Conservation (phyloP, 2,113 vertebrate genomes). For the Tonatia bakeri region DNA sequence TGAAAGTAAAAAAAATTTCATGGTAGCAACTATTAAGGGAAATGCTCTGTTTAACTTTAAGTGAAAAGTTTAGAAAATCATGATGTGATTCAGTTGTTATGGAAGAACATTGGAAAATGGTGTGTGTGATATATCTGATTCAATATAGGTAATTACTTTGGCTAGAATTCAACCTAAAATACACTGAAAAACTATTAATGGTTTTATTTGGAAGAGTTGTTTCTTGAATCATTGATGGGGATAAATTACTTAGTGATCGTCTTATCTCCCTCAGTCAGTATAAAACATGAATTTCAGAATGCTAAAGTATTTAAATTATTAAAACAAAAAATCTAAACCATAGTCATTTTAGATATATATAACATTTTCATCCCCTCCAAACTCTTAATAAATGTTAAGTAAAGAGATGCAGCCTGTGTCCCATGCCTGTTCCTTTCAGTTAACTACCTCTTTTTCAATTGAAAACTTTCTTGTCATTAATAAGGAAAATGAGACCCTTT, state of each 20-base stretch:
- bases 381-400: background rate
- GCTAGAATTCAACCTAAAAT: background rate
- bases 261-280: background rate
- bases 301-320: background rate
- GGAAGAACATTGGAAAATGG: background rate
- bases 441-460: background rate
- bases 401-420: background rate
- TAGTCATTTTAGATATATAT: background rate
- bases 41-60: background rate
- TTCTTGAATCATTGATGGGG: background rate
- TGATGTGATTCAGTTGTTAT: background rate
- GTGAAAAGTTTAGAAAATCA: background rate
- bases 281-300: background rate
- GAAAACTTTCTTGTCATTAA: background rate
- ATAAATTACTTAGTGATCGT: background rate
- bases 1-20: slow-evolving; percentile 15
- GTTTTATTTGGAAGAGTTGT: background rate
- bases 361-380: background rate
- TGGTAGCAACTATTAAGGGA: background rate
- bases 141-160: background rate
- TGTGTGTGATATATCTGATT: background rate
- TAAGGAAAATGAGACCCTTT: background rate
- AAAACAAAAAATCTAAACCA: background rate
- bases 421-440: background rate
- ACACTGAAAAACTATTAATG: background rate